These are phyloP conservation scores for Drosophila robusta DNA, from an alignment of 2,888 invertebrate genomes.

Conservation along the genomic window DNA sequence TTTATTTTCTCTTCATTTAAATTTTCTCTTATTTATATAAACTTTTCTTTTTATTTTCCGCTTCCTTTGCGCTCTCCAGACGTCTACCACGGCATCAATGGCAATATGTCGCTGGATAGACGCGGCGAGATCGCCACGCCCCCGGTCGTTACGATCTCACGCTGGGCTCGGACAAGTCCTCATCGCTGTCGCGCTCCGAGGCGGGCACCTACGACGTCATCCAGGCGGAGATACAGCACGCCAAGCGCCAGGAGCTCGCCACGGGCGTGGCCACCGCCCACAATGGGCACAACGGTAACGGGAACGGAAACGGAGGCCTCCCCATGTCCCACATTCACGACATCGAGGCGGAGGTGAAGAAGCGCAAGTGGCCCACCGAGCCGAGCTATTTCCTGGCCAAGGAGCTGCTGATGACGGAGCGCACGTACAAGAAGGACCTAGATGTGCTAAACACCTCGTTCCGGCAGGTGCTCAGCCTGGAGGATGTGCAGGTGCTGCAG, in stretches of 20 bases:
- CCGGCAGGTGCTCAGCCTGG: constrained; percentile 89
- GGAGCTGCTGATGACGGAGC: constrained; percentile 97
- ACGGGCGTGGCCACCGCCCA: constrained; percentile 75
- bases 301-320: constrained; percentile 34
- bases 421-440: constrained; percentile 97
- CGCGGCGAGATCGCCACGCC: constrained; percentile 81
- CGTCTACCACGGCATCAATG: constrained; percentile 85
- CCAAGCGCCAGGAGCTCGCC: constrained; percentile 79
- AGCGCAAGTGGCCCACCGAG: constrained; percentile 88
- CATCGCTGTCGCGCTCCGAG: constrained; percentile 84
- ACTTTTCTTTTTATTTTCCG: constrained; percentile 13
- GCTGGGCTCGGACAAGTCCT: constrained; percentile 84
- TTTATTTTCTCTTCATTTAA: not conserved
- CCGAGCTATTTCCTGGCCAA: constrained; percentile 94
- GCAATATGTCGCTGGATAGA: constrained; percentile 85
- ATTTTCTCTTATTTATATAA: constrained; percentile 7
- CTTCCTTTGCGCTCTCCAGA: constrained; percentile 60
- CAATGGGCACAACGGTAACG: constrained; percentile 67
- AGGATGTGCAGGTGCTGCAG: constrained; percentile 86
- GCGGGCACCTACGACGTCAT: constrained; percentile 85
- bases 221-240: constrained; percentile 84
- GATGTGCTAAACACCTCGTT: constrained; percentile 95
- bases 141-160: constrained; percentile 84
- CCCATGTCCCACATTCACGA: constrained; percentile 47
- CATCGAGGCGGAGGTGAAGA: constrained; percentile 83